Percentiles rank a stretch among this genome's conserved stretches.
These are phyloP conservation scores for Laspeyria flexula DNA, from an alignment of 2,888 invertebrate species.

Conservation along the genomic window DNA sequence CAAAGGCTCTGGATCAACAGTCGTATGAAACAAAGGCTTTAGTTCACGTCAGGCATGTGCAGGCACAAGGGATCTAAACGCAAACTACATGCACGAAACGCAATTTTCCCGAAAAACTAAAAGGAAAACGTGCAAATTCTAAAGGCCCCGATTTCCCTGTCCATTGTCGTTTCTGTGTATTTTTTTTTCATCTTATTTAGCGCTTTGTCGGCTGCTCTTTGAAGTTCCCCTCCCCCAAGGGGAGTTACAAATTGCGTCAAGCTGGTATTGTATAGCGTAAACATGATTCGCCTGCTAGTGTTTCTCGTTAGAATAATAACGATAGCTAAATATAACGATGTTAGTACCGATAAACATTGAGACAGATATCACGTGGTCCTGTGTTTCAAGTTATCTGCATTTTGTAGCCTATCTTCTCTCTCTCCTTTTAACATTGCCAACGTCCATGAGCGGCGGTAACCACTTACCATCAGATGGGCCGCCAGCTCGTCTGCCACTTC, in stretches of 20 bases:
- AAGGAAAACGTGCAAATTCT: conserved; percentile 66
- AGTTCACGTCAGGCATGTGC: conserved; percentile 18
- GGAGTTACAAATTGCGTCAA: conserved; percentile 83
- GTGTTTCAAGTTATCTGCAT: conserved; percentile 23
- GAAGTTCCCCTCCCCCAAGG: conserved; percentile 68
- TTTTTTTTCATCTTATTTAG: conserved; percentile 85
- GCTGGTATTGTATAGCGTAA: conserved; percentile 74
- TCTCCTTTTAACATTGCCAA: no score
- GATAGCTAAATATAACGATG: conserved; percentile 21
- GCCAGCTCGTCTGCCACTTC: no score
- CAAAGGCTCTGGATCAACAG: conserved; percentile 1
- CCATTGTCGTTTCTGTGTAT: conserved; percentile 79
- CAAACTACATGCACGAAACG: conserved; percentile 53
- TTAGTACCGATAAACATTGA: conserved; percentile 9
- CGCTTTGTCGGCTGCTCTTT: conserved; percentile 85
- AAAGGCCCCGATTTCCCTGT: conserved; percentile 79
- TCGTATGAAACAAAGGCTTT: conserved; percentile 29
- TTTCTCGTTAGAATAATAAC: conserved; percentile 47
- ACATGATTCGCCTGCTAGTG: conserved; percentile 69
- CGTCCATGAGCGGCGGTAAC: no score
- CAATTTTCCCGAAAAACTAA: conserved; percentile 68
- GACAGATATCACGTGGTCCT: conserved; percentile 16
- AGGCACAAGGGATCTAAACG: conserved; percentile 55
- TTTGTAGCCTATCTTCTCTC: conserved; percentile 2
- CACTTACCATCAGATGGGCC: no score